Conservation (phyloP, 2,888 invertebrate species). For the Lissonota sp. region DNA sequence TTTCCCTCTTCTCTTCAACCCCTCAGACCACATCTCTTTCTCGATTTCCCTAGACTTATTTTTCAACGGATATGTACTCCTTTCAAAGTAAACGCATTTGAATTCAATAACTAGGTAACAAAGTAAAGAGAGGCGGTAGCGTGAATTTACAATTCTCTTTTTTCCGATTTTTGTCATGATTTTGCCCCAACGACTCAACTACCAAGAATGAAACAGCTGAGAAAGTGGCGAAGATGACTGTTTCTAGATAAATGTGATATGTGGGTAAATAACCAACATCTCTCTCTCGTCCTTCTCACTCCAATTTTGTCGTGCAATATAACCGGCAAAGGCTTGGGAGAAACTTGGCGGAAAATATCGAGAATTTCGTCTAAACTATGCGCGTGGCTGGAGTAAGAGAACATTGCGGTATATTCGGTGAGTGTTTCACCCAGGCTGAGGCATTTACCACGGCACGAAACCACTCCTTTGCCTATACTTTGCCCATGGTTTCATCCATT, state of each 20-base stretch:
- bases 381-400: conserved; percentile 16
- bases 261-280: conserved; percentile 9
- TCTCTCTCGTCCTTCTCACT: conserved; percentile 6
- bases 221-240: neutral
- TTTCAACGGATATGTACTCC: conserved; percentile 46
- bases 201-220: neutral
- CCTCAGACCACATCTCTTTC: conserved; percentile 40
- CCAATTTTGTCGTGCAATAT: conserved; percentile 17
- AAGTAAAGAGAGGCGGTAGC: conserved; percentile 25
- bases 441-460: conserved; percentile 53
- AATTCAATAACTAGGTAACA: conserved; percentile 13
- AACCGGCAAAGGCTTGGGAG: neutral
- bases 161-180: conserved; percentile 9
- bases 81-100: conserved; percentile 57
- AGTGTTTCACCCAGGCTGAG: conserved; percentile 47
- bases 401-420: conserved; percentile 22
- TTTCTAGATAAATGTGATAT: neutral
- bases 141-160: conserved; percentile 16
- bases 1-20: conserved; percentile 40
- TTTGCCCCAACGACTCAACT: too few species aligned
- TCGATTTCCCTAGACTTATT: conserved; percentile 33
- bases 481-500: conserved; percentile 16
- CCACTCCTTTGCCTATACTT: neutral
- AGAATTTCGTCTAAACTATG: conserved; percentile 59
- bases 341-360: conserved; percentile 58